phyloP scores from a whole-genome alignment of 2,888 invertebrate genomes.

The Drosophila silvestris region DNA sequence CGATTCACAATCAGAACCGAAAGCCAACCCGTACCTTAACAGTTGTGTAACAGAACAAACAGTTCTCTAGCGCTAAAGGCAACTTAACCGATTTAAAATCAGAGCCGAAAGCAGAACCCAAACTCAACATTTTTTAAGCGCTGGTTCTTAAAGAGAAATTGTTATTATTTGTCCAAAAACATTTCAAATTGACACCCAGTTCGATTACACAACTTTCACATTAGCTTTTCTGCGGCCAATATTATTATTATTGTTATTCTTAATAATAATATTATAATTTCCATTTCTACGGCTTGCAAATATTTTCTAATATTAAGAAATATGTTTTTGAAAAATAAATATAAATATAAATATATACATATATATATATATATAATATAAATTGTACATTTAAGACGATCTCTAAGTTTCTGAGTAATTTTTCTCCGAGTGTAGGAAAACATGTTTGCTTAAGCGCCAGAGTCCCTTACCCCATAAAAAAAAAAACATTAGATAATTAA shows the following conservation, averaged over 20 bases:
- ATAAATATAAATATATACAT: no score
- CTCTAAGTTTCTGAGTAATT: background rate
- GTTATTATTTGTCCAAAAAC: background rate
- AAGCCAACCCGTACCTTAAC: background rate
- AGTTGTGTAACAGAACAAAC: no score
- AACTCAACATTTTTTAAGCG: background rate
- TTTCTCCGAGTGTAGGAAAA: background rate
- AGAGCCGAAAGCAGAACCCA: background rate
- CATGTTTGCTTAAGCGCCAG: background rate
- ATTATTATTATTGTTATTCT: background rate
- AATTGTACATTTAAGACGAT: background rate
- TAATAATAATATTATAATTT: background rate
- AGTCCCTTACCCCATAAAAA: background rate
- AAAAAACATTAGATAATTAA: background rate
- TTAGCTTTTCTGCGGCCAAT: background rate
- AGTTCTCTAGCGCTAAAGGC: background rate
- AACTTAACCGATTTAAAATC: background rate
- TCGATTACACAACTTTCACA: background rate
- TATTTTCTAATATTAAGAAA: background rate
- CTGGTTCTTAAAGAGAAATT: background rate
- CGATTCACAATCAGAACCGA: background rate
- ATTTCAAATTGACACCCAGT: background rate
- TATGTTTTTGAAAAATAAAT: background rate
- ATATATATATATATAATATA: background rate
- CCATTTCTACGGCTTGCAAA: background rate